Evolutionary conservation across 2,113 vertebrate genomes (phyloP).

Genomic region (Casuarius casuarius): DNA sequence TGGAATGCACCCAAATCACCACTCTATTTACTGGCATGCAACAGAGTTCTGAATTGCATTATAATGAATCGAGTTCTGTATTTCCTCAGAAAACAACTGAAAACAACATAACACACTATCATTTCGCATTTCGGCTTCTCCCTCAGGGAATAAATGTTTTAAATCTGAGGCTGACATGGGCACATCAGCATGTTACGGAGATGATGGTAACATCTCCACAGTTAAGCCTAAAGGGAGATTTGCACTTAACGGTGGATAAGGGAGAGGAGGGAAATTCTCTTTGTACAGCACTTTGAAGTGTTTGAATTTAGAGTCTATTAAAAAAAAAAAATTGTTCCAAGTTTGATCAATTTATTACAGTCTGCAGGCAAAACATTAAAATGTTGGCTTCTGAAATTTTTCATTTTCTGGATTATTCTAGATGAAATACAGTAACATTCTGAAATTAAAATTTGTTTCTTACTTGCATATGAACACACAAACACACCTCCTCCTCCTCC

Average conservation of each 20-base stretch:
- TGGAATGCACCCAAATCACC: not conserved
- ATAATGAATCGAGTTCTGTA: not conserved
- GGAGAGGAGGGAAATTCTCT: not conserved
- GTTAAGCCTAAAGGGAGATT: not conserved
- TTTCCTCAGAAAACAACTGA: constrained; percentile 21
- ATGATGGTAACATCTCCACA: not conserved
- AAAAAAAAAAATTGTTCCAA: not conserved
- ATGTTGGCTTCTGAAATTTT: not conserved
- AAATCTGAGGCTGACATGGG: not conserved
- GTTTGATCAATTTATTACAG: not conserved
- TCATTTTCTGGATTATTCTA: not conserved
- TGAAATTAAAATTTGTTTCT: not conserved
- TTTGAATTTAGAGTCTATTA: not conserved
- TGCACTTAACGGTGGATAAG: not conserved
- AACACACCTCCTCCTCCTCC: not conserved
- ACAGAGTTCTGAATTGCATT: not conserved
- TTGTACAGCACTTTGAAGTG: not conserved
- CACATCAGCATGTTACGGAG: not conserved
- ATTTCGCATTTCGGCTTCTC: constrained; percentile 17
- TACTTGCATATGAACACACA: not conserved
- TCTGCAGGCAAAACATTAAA: not conserved
- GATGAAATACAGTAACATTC: not conserved
- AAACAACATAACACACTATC: not conserved
- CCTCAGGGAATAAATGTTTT: constrained; percentile 16
- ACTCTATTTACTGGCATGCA: not conserved